Percentiles rank a stretch among this genome's conserved stretches.
phyloP scores from a whole-genome alignment of 2,888 invertebrate genomes.

The Gryllus longicercus region DNA sequence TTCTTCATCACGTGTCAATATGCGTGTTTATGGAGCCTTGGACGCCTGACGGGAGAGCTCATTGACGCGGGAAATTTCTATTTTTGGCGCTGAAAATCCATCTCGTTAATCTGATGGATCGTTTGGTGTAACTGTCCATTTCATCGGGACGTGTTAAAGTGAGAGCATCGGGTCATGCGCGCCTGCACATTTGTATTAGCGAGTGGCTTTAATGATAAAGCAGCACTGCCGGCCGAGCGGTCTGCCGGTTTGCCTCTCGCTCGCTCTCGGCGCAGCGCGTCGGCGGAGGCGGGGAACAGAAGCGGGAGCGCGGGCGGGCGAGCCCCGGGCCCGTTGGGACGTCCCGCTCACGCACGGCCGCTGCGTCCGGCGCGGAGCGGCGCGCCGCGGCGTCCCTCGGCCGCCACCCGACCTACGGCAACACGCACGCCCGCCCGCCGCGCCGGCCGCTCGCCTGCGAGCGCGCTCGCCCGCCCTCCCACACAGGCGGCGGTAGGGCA shows the following conservation, averaged over 20 bases:
- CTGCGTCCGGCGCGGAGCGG: background rate
- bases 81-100: conserved; percentile 1
- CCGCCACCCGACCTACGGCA: background rate
- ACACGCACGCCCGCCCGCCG: too few species aligned
- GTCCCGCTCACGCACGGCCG: conserved; percentile 6
- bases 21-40: conserved; percentile 17
- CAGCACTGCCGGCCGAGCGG: background rate
- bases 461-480: too few species aligned
- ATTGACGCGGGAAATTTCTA: conserved; percentile 17
- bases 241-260: background rate
- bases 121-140: conserved; percentile 9
- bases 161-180: conserved; percentile 1
- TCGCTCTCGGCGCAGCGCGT: background rate
- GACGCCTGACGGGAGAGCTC: conserved; percentile 17
- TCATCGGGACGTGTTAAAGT: conserved; percentile 17
- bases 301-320: background rate
- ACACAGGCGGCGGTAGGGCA: background rate
- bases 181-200: conserved; percentile 17
- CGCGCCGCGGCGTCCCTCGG: background rate
- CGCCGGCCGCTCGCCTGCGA: too few species aligned
- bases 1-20: conserved; percentile 17
- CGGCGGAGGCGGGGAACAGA: background rate
- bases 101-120: conserved; percentile 11
- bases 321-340: background rate
- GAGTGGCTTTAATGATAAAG: conserved; percentile 17